phyloP scores from a whole-genome alignment of 2,797 vertebrate species.

The Sebastolobus alascanus region DNA sequence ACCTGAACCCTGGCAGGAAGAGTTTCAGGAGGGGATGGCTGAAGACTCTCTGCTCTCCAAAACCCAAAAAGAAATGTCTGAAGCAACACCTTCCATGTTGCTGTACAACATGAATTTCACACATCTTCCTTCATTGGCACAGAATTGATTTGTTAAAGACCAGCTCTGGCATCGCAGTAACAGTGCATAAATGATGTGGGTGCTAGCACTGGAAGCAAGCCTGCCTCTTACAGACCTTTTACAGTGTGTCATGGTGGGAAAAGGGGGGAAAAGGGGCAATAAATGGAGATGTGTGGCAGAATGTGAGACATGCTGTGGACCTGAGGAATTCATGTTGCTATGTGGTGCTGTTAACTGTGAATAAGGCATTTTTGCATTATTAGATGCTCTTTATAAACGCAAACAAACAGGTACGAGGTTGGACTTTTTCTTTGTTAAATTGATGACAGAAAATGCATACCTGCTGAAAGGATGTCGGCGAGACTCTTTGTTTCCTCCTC shows the following conservation, averaged over 20 bases:
- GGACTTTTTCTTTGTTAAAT: conserved; percentile 27
- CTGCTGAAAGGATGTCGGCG: conserved; percentile 30
- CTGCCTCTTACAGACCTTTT: not conserved
- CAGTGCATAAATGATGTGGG: too few relatives aligned
- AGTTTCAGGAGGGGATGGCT: conserved; percentile 4
- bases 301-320: not conserved
- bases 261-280: not conserved
- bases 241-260: not conserved
- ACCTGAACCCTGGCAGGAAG: conserved; percentile 33
- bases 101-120: conserved; percentile 6
- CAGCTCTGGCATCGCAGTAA: not conserved
- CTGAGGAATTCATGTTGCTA: not conserved
- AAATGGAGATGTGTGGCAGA: conserved; percentile 6
- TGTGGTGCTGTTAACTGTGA: not conserved
- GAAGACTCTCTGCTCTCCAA: not conserved
- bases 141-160: not conserved
- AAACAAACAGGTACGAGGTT: not conserved
- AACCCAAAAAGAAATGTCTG: conserved; percentile 12
- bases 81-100: not conserved
- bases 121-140: not conserved
- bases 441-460: conserved; percentile 20
- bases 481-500: conserved; percentile 20
- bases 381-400: not conserved
- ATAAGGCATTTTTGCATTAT: not conserved
- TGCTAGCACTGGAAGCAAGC: not conserved